Evolutionary conservation across 2,113 vertebrate species (phyloP).

Genomic region (Ariopsis seemanni): DNA sequence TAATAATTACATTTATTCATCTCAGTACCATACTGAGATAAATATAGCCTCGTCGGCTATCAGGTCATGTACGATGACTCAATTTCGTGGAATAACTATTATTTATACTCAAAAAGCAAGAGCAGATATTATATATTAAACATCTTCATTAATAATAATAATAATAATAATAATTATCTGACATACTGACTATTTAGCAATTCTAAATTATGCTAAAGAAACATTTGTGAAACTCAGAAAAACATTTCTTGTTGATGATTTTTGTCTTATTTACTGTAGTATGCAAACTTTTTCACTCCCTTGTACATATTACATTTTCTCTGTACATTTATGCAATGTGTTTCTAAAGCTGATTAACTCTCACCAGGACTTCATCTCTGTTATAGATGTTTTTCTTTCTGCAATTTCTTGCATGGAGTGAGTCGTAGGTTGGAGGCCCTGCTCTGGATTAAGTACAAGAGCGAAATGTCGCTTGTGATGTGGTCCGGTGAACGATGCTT

Average conservation of each 20-base stretch:
- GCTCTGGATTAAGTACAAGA: neutral
- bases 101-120: neutral
- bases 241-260: neutral
- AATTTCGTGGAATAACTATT: no score
- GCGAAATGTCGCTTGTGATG: neutral
- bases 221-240: neutral
- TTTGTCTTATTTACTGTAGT: neutral
- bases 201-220: neutral
- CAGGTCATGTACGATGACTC: no score
- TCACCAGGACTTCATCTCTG: neutral
- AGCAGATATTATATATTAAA: neutral
- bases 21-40: no score
- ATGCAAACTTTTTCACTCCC: neutral
- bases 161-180: neutral
- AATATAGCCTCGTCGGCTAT: no score
- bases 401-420: neutral
- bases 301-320: neutral
- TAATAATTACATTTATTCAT: no score
- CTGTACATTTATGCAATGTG: neutral
- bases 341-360: neutral
- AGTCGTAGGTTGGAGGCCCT: neutral
- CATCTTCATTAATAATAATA: neutral
- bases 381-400: neutral
- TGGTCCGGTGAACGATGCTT: conserved; percentile 2
- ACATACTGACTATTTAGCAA: neutral